A percentile compares a stretch with the other conserved stretches of the same genome.
Conservation (phyloP, 2,888 invertebrate genomes). For the Vandiemenella viatica region DNA sequence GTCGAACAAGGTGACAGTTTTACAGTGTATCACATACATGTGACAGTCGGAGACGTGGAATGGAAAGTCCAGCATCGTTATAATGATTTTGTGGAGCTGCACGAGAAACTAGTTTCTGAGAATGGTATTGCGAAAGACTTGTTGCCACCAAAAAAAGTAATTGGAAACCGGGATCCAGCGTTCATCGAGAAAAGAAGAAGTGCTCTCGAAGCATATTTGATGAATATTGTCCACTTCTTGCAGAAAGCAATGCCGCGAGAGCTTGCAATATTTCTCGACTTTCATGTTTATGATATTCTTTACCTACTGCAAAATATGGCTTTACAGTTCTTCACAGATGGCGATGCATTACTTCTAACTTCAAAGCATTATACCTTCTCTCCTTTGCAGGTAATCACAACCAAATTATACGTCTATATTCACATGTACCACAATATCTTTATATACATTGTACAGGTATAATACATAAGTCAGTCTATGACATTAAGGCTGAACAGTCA, state of each 20-base stretch:
- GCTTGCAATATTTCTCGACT: conserved; percentile 71
- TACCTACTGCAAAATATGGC: conserved; percentile 74
- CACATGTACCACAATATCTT: not conserved
- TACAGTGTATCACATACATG: conserved; percentile 55
- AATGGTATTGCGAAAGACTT: conserved; percentile 72
- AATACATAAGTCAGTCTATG: no score
- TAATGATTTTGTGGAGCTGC: conserved; percentile 77
- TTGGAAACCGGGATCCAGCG: conserved; percentile 74
- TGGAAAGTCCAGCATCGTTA: conserved; percentile 82
- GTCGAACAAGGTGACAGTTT: conserved; percentile 47
- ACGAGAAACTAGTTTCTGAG: conserved; percentile 64
- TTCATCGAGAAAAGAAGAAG: conserved; percentile 73
- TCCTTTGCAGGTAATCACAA: conserved; percentile 52
- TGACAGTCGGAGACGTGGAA: conserved; percentile 50
- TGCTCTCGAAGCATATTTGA: conserved; percentile 68
- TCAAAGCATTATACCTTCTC: conserved; percentile 51
- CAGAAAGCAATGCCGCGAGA: conserved; percentile 64
- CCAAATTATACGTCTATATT: no score
- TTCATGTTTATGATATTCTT: conserved; percentile 79
- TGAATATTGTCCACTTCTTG: conserved; percentile 56
- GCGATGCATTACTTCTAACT: conserved; percentile 49
- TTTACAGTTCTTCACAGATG: conserved; percentile 57
- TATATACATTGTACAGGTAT: not conserved
- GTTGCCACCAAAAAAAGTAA: conserved; percentile 83
- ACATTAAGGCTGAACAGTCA: no score